Evolutionary conservation across 2,888 invertebrate genomes (phyloP), one percentile per base, ranked within the genome.

Genomic region (Mythimna ferrago): DNA sequence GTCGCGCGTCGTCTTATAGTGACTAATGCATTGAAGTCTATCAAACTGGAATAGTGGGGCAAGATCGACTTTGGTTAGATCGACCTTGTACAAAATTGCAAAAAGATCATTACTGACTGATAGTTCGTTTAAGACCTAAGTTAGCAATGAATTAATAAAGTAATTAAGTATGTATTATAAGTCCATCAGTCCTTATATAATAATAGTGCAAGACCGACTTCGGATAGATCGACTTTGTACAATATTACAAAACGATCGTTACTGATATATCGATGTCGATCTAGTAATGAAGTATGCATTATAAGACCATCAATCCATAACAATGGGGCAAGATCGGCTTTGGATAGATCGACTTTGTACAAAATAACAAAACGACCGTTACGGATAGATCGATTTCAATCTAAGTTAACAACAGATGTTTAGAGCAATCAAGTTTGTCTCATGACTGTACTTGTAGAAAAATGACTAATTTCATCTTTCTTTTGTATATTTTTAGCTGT

Each of bases 401-500:
- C 19, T 10, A 58, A 32, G 32, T 57, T 57, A 57, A 26, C 57
- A 35, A 58, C 6, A 19, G 26, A 26, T 26, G 1, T 26, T 32
- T 6, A 38, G 2, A 38, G 2, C 44, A 32, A 14, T 80, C 48
- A 80, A 16, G 19, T n/a, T 1, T 35, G n/a, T 19, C 7, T 14
- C 4, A 44, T 53, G 0, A 1, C 38, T 0, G 80, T 78, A n/a
- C 58, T 73, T 0, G 58, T 58, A 0, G 6, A 54, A 26, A 58
- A 67, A 21, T 6, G 32, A 21, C 57, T 62, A 0, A 41, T 11
- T 0, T 66, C 35, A 6, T 63, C 61, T 38, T 74, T 76, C 2
- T 74, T 74, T 35, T 83, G 83, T 2, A 66, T 5, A 44, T 14
- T 71, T n/a, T 88, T 87, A 1, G 64, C 53, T 0, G 90, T 88